Conservation (phyloP, 2,113 vertebrate genomes). For the Pelodiscus sinensis region DNA sequence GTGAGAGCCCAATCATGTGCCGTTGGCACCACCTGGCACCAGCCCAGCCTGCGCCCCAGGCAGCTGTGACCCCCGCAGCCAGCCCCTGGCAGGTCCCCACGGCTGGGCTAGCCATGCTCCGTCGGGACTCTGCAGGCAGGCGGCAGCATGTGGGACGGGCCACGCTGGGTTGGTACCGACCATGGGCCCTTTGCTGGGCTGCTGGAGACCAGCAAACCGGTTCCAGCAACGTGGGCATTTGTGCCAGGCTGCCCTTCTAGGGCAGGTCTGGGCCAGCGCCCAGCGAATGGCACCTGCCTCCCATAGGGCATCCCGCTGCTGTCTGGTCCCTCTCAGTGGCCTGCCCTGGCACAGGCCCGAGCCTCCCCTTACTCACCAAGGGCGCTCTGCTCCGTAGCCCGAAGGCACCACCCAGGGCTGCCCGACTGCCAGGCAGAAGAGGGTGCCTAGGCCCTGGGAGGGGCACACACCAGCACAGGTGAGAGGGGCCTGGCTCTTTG, state of each 20-base stretch:
- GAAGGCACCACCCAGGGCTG: background rate
- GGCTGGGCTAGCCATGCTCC: no score
- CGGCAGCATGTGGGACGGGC: no score
- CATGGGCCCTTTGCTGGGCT: background rate
- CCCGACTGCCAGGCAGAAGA: background rate
- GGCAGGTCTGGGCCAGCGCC: background rate
- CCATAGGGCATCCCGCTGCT: background rate
- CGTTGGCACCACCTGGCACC: rapidly evolving
- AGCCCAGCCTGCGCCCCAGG: rapidly evolving
- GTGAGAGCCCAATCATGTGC: slow-evolving; percentile 1
- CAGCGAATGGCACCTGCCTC: background rate
- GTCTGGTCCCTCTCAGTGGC: background rate
- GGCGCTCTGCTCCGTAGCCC: background rate
- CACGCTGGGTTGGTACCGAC: background rate
- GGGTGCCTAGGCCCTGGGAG: background rate
- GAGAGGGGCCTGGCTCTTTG: background rate
- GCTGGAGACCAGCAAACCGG: background rate
- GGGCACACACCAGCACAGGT: background rate
- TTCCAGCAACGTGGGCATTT: background rate
- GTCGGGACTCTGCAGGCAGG: background rate
- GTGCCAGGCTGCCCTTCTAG: background rate
- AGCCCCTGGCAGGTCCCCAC: background rate
- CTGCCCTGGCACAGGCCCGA: background rate
- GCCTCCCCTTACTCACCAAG: background rate
- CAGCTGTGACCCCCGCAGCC: background rate